Conservation (phyloP, 2,113 vertebrate species). For the Serinus canaria region DNA sequence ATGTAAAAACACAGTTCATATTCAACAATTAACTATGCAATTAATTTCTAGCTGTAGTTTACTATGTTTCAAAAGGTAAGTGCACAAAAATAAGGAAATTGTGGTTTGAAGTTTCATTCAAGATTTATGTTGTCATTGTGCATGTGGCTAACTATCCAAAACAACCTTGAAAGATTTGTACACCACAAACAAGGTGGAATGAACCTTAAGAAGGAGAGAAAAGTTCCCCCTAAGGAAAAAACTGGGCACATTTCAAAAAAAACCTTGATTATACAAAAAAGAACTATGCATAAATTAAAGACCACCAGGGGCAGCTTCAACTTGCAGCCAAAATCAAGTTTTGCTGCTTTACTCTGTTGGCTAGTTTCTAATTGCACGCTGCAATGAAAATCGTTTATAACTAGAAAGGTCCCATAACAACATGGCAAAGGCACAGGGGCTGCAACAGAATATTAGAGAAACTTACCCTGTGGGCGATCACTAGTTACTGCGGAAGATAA, state of each 20-base stretch:
- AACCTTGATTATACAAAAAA: background rate
- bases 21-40: background rate
- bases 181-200: background rate
- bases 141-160: background rate
- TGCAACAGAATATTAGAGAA: slow-evolving; percentile 53
- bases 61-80: background rate
- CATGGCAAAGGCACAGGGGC: slow-evolving; percentile 11
- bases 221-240: background rate
- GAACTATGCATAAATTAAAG: slow-evolving; percentile 34
- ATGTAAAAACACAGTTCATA: background rate
- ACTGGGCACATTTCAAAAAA: background rate
- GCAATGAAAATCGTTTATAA: slow-evolving; percentile 55
- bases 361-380: slow-evolving; percentile 30
- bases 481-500: slow-evolving; percentile 56
- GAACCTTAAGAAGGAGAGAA: background rate
- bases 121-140: background rate
- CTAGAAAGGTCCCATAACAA: slow-evolving; percentile 40
- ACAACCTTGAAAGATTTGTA: background rate
- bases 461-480: slow-evolving; percentile 35
- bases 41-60: background rate
- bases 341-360: slow-evolving; percentile 10
- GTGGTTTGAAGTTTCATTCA: background rate
- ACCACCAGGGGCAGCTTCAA: background rate
- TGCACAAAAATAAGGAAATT: background rate
- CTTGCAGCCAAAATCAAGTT: background rate